These are phyloP conservation scores for Dryococelus australis DNA, from an alignment of 2,888 invertebrate species.

Conservation along the genomic window DNA sequence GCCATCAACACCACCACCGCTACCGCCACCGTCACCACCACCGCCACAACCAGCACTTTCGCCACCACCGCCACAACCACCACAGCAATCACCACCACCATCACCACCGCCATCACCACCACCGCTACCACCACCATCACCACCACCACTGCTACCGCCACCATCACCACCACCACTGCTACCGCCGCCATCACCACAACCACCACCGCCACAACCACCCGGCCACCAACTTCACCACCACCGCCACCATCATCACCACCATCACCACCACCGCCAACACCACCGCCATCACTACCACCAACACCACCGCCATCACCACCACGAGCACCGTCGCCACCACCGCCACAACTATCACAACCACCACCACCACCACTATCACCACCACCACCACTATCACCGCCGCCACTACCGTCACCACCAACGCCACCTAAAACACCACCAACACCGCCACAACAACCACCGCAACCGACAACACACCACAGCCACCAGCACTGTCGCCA, in stretches of 20 bases:
- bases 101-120: not conserved
- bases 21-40: not conserved
- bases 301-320: no score
- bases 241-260: not conserved
- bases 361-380: no score
- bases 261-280: not conserved
- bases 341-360: no score
- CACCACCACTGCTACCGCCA: not conserved
- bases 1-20: not conserved
- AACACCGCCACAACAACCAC: no score
- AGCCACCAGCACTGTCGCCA: not conserved
- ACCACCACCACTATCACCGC: no score
- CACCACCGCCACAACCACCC: not conserved
- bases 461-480: not conserved
- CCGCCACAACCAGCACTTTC: not conserved
- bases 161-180: not conserved
- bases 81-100: not conserved
- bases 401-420: no score
- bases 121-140: slow-evolving; percentile 4
- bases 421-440: no score
- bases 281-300: no score
- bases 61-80: not conserved
- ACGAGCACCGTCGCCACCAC: no score
- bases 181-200: not conserved
- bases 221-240: not conserved